phyloP scores from a whole-genome alignment of 2,113 vertebrate species.

The Uria aalge region DNA sequence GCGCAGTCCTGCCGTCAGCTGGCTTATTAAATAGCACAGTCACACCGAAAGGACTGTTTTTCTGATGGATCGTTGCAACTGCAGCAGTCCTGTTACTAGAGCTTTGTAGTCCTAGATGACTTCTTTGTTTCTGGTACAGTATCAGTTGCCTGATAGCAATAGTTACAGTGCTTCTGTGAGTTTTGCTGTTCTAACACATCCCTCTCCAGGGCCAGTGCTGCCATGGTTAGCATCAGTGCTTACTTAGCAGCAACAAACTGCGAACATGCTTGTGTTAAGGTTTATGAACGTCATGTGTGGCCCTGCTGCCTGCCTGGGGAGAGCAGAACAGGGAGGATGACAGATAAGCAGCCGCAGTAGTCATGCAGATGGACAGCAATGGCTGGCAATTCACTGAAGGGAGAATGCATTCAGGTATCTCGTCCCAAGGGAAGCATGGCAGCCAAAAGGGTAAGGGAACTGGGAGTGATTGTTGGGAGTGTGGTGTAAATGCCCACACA shows the following conservation, averaged over 20 bases:
- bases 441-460: background rate
- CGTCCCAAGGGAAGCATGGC: background rate
- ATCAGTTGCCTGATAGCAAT: background rate
- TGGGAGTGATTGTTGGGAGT: background rate
- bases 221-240: background rate
- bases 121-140: background rate
- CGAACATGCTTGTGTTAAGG: background rate
- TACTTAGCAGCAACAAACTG: background rate
- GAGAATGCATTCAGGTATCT: background rate
- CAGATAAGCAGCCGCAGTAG: background rate
- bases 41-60: background rate
- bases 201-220: background rate
- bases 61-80: background rate
- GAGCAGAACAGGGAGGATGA: background rate
- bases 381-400: background rate
- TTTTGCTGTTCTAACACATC: background rate
- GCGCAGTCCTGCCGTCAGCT: background rate
- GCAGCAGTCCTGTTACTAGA: background rate
- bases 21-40: background rate
- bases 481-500: background rate
- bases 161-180: background rate
- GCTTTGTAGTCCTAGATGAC: background rate
- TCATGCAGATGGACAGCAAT: background rate
- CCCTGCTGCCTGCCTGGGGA: background rate
- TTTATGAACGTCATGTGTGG: rapidly evolving